Conservation (phyloP, 2,797 vertebrate species). For the Mus spretus region DNA sequence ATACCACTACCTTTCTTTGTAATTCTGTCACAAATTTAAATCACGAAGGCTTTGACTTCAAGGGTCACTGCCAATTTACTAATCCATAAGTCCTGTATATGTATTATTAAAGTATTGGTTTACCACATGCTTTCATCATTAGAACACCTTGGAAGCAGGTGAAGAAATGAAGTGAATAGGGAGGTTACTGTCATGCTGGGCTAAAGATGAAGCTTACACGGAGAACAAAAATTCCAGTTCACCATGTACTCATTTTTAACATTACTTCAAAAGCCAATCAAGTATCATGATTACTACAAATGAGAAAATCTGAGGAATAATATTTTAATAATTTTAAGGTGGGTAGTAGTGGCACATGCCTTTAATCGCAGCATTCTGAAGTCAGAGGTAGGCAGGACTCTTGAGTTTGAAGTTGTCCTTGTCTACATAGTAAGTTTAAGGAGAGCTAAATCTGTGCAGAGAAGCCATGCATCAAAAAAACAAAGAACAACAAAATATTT, state of each 20-base stretch:
- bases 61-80: not conserved
- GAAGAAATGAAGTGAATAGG: not conserved
- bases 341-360: not conserved
- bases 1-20: not conserved
- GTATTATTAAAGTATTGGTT: not conserved
- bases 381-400: not conserved
- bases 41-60: not conserved
- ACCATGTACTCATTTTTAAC: not conserved
- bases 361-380: not conserved
- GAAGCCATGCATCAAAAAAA: not conserved
- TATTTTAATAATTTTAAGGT: not conserved
- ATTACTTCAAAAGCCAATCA: not conserved
- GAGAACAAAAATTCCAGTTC: not conserved
- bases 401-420: not conserved
- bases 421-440: not conserved
- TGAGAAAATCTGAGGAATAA: not conserved
- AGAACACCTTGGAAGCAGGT: not conserved
- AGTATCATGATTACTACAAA: not conserved
- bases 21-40: conserved; percentile 33
- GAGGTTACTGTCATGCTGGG: not conserved
- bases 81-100: not conserved
- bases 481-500: not conserved
- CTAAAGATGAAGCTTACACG: not conserved
- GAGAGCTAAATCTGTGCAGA: not conserved
- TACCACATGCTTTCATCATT: not conserved